Evolutionary conservation across 2,888 invertebrate species (phyloP), one percentile per base, ranked within the genome.

Genomic region (Drosophila neonasuta): DNA sequence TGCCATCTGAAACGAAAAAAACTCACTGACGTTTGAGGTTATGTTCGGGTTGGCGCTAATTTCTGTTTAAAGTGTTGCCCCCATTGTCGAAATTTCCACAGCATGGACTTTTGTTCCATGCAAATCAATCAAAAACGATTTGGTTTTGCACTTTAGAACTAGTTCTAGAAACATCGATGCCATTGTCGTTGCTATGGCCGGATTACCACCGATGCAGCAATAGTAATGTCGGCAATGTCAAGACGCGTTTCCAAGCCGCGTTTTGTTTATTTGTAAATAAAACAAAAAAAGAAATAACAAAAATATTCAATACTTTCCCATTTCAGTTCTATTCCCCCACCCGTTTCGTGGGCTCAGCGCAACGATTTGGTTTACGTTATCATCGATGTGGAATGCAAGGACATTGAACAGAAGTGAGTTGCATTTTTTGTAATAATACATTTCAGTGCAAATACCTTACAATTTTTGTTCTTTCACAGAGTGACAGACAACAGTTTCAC

Each of bases 291-390:
- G 24, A 24, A 24, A 5, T 24, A 24, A 24, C 24, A 24, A 5
- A 24, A 24, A 4, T 24, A 24, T 11, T 36, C 48, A 48, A 36
- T 50, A 61, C 46, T 2, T 50, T 15, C 44, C 10, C 6, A 56
- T 77, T 74, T 13, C 75, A 90, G 89, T 62, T 70, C 87, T 61
- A 83, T 90, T 84, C 95, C 96, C 88, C 97, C 98, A 71, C 94
- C 96, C 73, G 96, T 98, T 81, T 93, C 96, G 91, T 99, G 99
- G 99, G 98, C 98, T 62, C 98, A 99, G 91, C 93, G 97, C 88
- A 94, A 94, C 86, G 94, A 94, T 87, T 92, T 95, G 84, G 91
- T 99, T 73, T 97, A 94, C 89, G 93, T 99, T 83, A 98, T 97
- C 78, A 95, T 99, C 90, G 96, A 96, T 91, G 93, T 98, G 88